Evolutionary conservation across 64 coral and sea anemone genomes (phyloP).

Genomic region (Actinia tenebrosa): DNA sequence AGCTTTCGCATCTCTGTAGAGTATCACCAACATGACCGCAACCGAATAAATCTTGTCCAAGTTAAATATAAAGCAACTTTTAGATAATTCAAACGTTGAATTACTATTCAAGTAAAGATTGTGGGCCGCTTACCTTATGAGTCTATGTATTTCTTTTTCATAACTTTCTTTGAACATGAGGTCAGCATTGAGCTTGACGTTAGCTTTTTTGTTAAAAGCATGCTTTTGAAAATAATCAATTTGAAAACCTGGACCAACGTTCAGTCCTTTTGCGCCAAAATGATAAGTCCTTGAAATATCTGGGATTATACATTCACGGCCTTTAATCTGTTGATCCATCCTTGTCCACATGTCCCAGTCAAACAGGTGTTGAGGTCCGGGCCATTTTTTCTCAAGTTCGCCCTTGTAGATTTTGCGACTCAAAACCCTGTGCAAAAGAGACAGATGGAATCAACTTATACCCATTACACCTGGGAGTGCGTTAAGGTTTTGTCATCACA

Average conservation of each 20-base stretch:
- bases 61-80: no score
- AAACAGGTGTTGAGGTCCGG: slow-evolving; percentile 37
- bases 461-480: no score
- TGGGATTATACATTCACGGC: slow-evolving; percentile 81
- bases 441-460: not conserved
- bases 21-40: no score
- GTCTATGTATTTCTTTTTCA: slow-evolving; percentile 56
- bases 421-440: slow-evolving; percentile 48
- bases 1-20: no score
- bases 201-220: slow-evolving; percentile 49
- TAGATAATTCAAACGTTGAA: not conserved
- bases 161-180: slow-evolving; percentile 71
- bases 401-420: slow-evolving; percentile 66
- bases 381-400: slow-evolving; percentile 63
- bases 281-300: slow-evolving; percentile 84
- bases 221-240: slow-evolving; percentile 51
- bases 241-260: slow-evolving; percentile 48
- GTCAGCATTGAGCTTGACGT: slow-evolving; percentile 41
- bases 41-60: no score
- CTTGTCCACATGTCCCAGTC: slow-evolving; percentile 94
- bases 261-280: slow-evolving; percentile 74
- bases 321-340: slow-evolving; percentile 15
- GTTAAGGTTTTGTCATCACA: no score
- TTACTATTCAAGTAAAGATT: no score
- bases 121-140: slow-evolving; percentile 25